Percentiles rank a stretch among this genome's conserved stretches.
Evolutionary conservation across 2,113 vertebrate genomes (phyloP).

Genomic region (Indicator maculatus): DNA sequence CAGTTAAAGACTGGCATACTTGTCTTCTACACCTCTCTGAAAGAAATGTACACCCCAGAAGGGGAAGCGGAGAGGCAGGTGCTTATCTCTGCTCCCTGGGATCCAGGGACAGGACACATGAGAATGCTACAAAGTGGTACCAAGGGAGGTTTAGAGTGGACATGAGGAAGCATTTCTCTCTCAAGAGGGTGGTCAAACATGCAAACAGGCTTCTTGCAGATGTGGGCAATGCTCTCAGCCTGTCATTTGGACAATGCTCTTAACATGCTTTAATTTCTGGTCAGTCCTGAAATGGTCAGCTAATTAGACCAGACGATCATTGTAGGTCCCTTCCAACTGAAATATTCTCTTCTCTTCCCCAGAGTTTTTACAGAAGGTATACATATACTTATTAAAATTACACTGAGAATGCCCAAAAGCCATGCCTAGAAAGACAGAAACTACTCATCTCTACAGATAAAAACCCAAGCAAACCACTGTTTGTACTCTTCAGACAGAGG

Average conservation of each 20-base stretch:
- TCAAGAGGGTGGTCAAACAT: background rate
- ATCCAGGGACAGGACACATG: accelerated
- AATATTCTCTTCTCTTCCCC: background rate
- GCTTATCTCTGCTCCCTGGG: background rate
- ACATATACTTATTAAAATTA: background rate
- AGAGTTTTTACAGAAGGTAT: background rate
- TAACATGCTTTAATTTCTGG: background rate
- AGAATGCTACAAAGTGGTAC: background rate
- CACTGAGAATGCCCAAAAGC: background rate
- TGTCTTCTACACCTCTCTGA: background rate
- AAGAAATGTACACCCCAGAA: background rate
- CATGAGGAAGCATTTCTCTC: background rate
- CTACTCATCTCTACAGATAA: background rate
- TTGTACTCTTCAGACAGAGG: background rate
- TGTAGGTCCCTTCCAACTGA: background rate
- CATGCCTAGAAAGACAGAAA: background rate
- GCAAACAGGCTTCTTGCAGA: background rate
- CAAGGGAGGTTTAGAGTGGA: background rate
- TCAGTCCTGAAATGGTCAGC: background rate
- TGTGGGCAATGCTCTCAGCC: background rate
- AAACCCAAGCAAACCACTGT: background rate
- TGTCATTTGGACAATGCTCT: background rate
- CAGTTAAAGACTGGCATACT: background rate
- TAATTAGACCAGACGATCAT: background rate
- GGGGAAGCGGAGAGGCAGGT: background rate